Conservation (phyloP, 1,140 invertebrate genomes). For the Samia ricini region DNA sequence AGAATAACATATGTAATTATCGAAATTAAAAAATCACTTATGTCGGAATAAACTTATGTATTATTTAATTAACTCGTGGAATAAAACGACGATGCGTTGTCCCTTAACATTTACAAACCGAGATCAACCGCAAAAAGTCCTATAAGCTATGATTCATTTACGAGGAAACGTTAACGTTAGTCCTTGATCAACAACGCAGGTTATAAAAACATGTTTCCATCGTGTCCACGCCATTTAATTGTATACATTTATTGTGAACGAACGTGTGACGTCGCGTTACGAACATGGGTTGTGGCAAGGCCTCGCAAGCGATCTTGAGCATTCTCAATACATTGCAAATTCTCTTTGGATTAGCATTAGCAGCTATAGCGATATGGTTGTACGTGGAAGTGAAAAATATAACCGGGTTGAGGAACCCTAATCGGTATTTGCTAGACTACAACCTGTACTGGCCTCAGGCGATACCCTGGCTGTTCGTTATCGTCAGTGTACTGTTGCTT, state of each 20-base stretch:
- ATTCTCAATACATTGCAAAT: slow-evolving; percentile 48
- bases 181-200: not conserved
- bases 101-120: not conserved
- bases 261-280: slow-evolving; percentile 21
- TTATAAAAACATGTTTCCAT: slow-evolving; percentile 2
- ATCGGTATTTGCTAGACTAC: slow-evolving; percentile 64
- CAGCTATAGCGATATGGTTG: slow-evolving; percentile 54
- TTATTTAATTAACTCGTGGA: not conserved
- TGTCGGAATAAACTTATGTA: not conserved
- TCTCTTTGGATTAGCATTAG: slow-evolving; percentile 45
- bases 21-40: not conserved
- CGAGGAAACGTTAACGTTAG: not conserved
- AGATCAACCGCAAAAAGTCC: not conserved
- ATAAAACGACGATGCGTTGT: not conserved
- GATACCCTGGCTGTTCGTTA: slow-evolving; percentile 62
- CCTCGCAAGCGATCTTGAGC: slow-evolving; percentile 33
- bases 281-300: slow-evolving; percentile 7
- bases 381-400: slow-evolving; percentile 58
- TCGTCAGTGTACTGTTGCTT: slow-evolving; percentile 47
- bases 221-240: slow-evolving; percentile 53
- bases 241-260: slow-evolving; percentile 21
- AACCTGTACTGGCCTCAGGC: slow-evolving; percentile 67
- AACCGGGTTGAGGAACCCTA: slow-evolving; percentile 52
- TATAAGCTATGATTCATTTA: not conserved
- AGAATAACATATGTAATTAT: not conserved